Evolutionary conservation across 23 tunicate species (phyloP), one percentile per base, ranked within the genome.

Genomic region (Clavelina lepadiformis): DNA sequence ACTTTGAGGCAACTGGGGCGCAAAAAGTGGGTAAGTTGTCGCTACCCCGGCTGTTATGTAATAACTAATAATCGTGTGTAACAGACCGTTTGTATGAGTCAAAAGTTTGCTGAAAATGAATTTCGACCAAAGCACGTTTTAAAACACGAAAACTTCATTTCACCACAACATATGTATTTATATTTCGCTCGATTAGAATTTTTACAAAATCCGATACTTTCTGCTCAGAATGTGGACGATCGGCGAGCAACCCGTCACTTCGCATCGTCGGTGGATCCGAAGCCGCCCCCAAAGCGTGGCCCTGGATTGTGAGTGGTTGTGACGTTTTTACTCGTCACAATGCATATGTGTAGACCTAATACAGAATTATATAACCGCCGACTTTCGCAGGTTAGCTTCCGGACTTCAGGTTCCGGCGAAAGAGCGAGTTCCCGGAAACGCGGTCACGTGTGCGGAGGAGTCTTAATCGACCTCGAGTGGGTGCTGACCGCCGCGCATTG

Each of bases 401-500:
- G 67, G 32, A 1, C 20, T 46, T 20, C 18, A 45, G 2, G 72
- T n/a, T 2, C 22, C 59, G 0, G 65, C n/a, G n/a, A n/a, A n/a
- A n/a, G n/a, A n/a, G n/a, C n/a, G n/a, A n/a, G n/a, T n/a, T n/a
- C n/a, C n/a, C n/a, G 44, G 6, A 37, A 67, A 73, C 44, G 70
- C 31, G 78, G 68, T 21, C 93, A 84, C 33, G 34, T 46, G 1
- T 84, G 93, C 36, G 93, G 93, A 28, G 93, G 83, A 44, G 65
- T 59, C 11, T 27, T 84, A 5, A 52, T 84, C 0, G 35, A 38
- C 27, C 24, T 23, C 27, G 58, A 71, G 33, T 84, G 93, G 93
- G 93, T 69, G 3, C 36, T 84, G 19, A 84, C 93, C 2, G 93
- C 93, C 7, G 93, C 93, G 0, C 93, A 84, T 29, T 84, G 93